Evolutionary conservation across 2,888 invertebrate species (phyloP).

Genomic region (Diabrotica balteata): DNA sequence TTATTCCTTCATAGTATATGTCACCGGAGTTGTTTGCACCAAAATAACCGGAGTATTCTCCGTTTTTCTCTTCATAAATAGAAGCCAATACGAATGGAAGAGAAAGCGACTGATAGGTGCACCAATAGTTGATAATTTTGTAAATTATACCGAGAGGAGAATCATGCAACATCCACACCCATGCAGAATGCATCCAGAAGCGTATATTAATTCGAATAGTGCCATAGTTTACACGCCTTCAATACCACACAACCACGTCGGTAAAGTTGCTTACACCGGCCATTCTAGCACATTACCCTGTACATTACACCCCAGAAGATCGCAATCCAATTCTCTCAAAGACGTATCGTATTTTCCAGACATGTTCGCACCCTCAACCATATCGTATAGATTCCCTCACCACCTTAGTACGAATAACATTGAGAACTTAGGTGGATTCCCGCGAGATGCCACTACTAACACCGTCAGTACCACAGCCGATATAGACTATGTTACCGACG

Average conservation of each 20-base stretch:
- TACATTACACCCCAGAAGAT: constrained; percentile 64
- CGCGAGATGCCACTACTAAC: constrained; percentile 69
- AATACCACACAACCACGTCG: constrained; percentile 62
- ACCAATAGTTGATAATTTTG: constrained; percentile 11
- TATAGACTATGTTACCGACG: constrained; percentile 62
- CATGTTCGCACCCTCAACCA: constrained; percentile 72
- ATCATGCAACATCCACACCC: constrained; percentile 52
- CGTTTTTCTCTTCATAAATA: constrained; percentile 85
- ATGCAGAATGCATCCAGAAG: constrained; percentile 61
- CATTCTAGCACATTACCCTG: constrained; percentile 62
- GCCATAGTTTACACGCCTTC: constrained; percentile 51
- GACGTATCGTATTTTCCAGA: constrained; percentile 67
- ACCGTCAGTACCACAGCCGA: constrained; percentile 71
- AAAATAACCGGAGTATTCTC: constrained; percentile 87
- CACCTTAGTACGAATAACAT: constrained; percentile 45
- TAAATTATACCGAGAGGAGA: constrained; percentile 27
- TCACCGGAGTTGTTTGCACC: constrained; percentile 82
- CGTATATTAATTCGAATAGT: constrained; percentile 60
- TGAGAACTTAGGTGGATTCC: constrained; percentile 36
- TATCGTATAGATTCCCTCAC: constrained; percentile 67
- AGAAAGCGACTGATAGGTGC: constrained; percentile 50
- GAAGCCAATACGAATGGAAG: constrained; percentile 63
- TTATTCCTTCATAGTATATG: constrained; percentile 85
- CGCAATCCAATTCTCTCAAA: constrained; percentile 66
- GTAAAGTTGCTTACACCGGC: constrained; percentile 69